Evolutionary conservation across 2,888 invertebrate species (phyloP), one percentile per base, ranked within the genome.

Genomic region (Parnassius apollo): DNA sequence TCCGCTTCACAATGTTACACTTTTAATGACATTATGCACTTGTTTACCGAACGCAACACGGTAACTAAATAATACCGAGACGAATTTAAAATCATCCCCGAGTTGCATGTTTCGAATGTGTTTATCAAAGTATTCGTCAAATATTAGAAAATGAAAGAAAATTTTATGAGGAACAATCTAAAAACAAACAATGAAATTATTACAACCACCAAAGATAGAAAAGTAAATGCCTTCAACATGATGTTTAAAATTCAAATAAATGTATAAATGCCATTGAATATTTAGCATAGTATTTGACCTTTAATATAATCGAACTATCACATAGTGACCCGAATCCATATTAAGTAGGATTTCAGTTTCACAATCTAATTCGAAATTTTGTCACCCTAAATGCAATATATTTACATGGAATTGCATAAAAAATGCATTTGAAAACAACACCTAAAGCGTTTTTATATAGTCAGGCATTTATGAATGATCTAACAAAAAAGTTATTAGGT

Each of bases 221-320:
- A 49, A 12, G 48, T 18, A 18, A 59, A 62, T 50, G 45, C 59
- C 51, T 62, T 53, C 45, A 55, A 59, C 45, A 12, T 49, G 35
- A 18, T 11, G 42, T 59, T 59, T 59, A 51, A 46, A 51, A 56
- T 63, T 63, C 55, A 56, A 63, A 55, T 63, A 46, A 50, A 25
- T 45, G 35, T 55, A 55, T 44, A 18, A 18, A 58, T 42, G 56
- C 46, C 42, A 35, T 18, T 22, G 2, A 7, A 56, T 62, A 13
- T 48, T 56, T 59, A 50, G 54, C 55, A 70, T 70, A 61, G 52
- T 49, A 65, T 68, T 63, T 64, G 78, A 82, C 76, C 81, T 82
- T 79, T 79, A 69, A 69, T 72, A 75, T 74, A 71, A 75, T 75
- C 73, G 70, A 78, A 82, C 82, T 80, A 76, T 74, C 74, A 74